phyloP scores from a whole-genome alignment of 2,113 vertebrate genomes.

The Speoplatyrhinus poulsoni region DNA sequence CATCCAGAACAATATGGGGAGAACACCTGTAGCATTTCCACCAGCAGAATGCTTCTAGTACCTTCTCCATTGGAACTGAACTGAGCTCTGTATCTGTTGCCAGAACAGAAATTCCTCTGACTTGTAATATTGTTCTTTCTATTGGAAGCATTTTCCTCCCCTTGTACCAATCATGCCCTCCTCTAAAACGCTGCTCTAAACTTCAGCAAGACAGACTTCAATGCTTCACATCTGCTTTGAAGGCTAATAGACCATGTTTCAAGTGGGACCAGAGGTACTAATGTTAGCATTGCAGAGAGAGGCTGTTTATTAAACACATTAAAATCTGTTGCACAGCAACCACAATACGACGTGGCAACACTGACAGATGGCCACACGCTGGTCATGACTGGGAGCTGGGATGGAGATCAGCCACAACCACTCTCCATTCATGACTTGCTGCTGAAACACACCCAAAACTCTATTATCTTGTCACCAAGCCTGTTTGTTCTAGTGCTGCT shows the following conservation, averaged over 20 bases:
- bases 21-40: too few relatives aligned
- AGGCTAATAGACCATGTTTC: slow-evolving; percentile 41
- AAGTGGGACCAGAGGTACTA: slow-evolving; percentile 25
- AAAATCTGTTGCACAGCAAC: slow-evolving; percentile 43
- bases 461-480: too few relatives aligned
- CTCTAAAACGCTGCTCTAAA: not conserved
- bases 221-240: slow-evolving; percentile 41
- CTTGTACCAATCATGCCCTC: not conserved
- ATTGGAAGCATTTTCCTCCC: slow-evolving; percentile 2
- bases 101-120: too few relatives aligned
- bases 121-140: too few relatives aligned
- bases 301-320: slow-evolving; percentile 33
- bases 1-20: too few relatives aligned
- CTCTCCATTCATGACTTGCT: too few relatives aligned
- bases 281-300: slow-evolving; percentile 16
- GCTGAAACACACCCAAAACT: too few relatives aligned
- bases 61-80: too few relatives aligned
- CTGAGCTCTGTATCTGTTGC: too few relatives aligned
- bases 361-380: slow-evolving; percentile 59
- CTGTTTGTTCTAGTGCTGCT: too few relatives aligned
- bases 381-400: slow-evolving; percentile 26
- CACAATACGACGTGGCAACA: slow-evolving; percentile 48
- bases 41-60: too few relatives aligned
- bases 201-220: slow-evolving; percentile 10
- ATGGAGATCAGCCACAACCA: too few relatives aligned